Percentiles rank a stretch among this genome's conserved stretches.
These are phyloP conservation scores for Machimus atricapillus DNA, from an alignment of 2,888 invertebrate genomes.

Conservation along the genomic window DNA sequence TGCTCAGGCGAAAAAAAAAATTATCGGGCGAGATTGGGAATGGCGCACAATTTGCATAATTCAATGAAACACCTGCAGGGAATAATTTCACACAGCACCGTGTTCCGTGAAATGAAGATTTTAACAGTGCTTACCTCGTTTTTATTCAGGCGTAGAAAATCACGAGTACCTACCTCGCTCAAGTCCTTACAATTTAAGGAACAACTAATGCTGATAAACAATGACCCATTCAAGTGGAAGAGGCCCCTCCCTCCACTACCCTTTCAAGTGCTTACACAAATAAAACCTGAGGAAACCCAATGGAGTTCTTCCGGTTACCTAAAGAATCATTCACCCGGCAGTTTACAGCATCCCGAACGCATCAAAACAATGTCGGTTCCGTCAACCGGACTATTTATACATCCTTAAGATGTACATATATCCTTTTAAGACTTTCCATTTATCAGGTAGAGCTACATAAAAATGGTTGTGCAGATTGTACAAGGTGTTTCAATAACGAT, in stretches of 20 bases:
- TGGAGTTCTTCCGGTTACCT: neutral
- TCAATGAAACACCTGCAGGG: neutral
- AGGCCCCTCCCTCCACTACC: neutral
- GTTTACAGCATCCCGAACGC: neutral
- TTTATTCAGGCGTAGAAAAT: neutral
- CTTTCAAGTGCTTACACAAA: neutral
- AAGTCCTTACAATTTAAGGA: neutral
- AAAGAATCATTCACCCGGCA: neutral
- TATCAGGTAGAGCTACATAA: neutral
- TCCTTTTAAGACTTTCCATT: neutral
- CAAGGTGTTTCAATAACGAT: neutral
- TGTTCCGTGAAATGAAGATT: neutral
- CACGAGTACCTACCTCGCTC: neutral
- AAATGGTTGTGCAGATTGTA: neutral
- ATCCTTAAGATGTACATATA: neutral
- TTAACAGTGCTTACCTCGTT: neutral
- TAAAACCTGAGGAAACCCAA: neutral
- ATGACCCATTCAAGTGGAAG: neutral
- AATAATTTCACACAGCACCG: neutral
- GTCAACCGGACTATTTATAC: neutral
- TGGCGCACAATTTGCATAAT: neutral
- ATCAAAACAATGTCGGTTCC: neutral
- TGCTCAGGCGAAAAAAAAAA: neutral
- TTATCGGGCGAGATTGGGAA: neutral
- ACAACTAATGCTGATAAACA: neutral